Percentiles rank a stretch among this genome's conserved stretches.
These are phyloP conservation scores for Notodonta dromedarius DNA, from an alignment of 2,888 invertebrate species.

Conservation along the genomic window DNA sequence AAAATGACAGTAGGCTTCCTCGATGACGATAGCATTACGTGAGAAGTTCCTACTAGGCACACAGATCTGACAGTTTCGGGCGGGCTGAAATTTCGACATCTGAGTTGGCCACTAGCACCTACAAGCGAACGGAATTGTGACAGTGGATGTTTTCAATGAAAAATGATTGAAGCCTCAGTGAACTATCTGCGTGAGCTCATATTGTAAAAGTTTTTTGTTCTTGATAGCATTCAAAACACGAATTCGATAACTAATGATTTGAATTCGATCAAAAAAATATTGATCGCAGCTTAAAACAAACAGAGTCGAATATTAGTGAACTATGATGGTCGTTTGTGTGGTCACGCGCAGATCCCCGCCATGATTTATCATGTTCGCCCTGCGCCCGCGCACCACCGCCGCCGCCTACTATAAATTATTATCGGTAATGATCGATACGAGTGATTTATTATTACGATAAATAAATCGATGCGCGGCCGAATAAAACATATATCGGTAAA, in stretches of 20 bases:
- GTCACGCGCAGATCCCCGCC: conserved; percentile 35
- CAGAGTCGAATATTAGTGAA: conserved; percentile 27
- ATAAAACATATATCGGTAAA: conserved; percentile 54
- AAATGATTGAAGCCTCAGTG: no score
- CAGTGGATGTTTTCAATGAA: no score
- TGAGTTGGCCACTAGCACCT: no score
- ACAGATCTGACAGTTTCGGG: no score
- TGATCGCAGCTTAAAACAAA: conserved; percentile 37
- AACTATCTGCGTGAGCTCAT: no score
- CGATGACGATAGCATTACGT: no score
- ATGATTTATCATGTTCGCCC: conserved; percentile 57
- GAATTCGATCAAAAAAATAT: conserved; percentile 18
- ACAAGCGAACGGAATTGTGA: no score
- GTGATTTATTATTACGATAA: conserved; percentile 77
- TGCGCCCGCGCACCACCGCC: conserved; percentile 47
- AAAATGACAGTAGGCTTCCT: no score
- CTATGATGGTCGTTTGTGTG: conserved; percentile 34
- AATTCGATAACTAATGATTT: conserved; percentile 23
- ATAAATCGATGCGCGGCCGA: conserved; percentile 68
- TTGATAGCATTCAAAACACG: neutral
- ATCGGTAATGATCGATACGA: conserved; percentile 74
- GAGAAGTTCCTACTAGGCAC: no score
- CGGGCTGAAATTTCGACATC: no score
- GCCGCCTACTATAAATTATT: conserved; percentile 75
- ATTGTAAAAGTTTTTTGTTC: neutral